Evolutionary conservation across 2,888 invertebrate species (phyloP), one percentile per base, ranked within the genome.

Genomic region (Lochmaea capreae): DNA sequence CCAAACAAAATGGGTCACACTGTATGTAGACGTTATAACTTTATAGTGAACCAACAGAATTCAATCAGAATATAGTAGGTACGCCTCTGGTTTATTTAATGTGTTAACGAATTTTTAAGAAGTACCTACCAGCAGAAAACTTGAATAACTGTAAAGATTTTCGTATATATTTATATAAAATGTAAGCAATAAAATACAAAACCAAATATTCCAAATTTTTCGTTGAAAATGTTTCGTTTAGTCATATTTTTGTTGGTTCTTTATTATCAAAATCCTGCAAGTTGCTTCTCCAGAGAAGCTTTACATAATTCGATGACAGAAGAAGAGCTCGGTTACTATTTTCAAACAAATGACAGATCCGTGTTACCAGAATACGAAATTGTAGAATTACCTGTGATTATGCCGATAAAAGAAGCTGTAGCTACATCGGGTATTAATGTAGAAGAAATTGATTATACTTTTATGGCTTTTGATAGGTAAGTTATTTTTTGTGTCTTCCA

Each of bases 401-500:
- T 77, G 12, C 77, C 75, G 5, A 65, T 75, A 14, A 58, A 67
- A 43, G 73, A 75, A 62, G 65, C 72, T n/a, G 12, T 71, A 22
- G 84, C 84, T 79, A 82, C 83, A 49, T 73, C 79, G 65, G 83
- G 83, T 84, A 84, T 85, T 2, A 79, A 82, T 33, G 85, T 86
- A 72, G 86, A 89, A 10, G 89, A 90, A 43, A 84, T 90, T 73
- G 87, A 89, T 14, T 91, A 91, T 82, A 89, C 86, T 80, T 92
- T 92, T 84, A 88, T 89, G 69, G 91, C 90, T 14, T 92, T 92
- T 83, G 90, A 91, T 85, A 88, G 90, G 91, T 92, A 86, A 83
- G 79, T 77, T 57, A 42, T 54, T 39, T 39, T 16, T 61, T 14
- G 5, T n/a, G 14, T n/a, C 14, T 61, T 39, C n/a, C 26, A 14